Base-by-base conservation (phyloP, 2,888 invertebrate genomes). In the Chromoteleia sp. region DNA sequence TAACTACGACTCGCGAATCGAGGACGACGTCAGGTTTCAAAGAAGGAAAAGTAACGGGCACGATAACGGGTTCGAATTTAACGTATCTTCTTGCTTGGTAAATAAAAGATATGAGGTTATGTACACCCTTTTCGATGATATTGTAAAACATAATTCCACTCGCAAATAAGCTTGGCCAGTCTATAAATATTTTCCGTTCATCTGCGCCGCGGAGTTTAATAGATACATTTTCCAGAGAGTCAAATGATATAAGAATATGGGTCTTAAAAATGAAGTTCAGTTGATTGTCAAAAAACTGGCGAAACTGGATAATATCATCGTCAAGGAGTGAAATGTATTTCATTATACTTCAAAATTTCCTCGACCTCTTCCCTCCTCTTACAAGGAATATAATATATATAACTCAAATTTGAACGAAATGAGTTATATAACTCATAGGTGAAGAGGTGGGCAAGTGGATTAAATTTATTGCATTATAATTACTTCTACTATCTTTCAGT, bases 21-120 rank as follows among this genome's bases (percentile, higher is more conserved):
- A 56, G 68, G 68, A 68, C 68, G 45, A 43, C 33, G 67, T 52
- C 68, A 56, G 43, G 70, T 48, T 48, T 58, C 48, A 30, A 58
- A 70, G 70, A 58, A 70, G 48, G 70, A 70, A 70, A 56, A 70
- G 70, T 70, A 70, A 70, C 70, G 70, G 70, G 36, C n/a, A 33
- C 7, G n/a, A 33, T 68, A 68, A 68, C 58, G 58, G 68, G 45
- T 56, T 68, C 19, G 56, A 68, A 56, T 68, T 68, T 68, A 68
- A 68, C 68, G 43, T 43, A 68, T 68, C 45, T 68, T 39, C 41
- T 17, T 6, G 33, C 39, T 56, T 50, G 39, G 56, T 33, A 45
- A 68, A 36, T n/a, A 10, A 10, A 10, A 41, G 39, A 41, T 41
- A 45, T 48, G 58, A 30, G 17, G 56, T 54, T 48, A 48, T 14